A percentile compares a stretch with the other conserved stretches of the same genome.
Evolutionary conservation across 2,113 vertebrate species (phyloP).

Genomic region (Microtus oregoni): DNA sequence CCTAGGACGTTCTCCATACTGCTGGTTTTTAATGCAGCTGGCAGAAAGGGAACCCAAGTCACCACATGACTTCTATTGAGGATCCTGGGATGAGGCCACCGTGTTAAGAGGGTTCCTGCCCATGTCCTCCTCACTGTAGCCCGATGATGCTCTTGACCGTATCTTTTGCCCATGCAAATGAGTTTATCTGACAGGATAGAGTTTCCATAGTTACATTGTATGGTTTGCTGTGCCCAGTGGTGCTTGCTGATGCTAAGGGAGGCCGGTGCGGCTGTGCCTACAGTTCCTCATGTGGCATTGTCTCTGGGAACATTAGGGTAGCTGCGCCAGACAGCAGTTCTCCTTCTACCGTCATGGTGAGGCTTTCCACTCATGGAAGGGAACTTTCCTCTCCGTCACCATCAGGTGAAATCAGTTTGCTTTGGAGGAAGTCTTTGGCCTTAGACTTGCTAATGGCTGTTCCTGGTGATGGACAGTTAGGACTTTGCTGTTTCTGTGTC

Average conservation of each 20-base stretch:
- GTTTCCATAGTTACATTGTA: background rate
- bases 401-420: background rate
- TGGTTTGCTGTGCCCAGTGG: background rate
- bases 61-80: too few species aligned
- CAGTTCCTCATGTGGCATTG: background rate
- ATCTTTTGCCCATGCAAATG: background rate
- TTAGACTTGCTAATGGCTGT: background rate
- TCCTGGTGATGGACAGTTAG: background rate
- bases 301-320: background rate
- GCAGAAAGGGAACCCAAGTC: background rate
- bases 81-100: background rate
- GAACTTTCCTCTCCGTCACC: background rate
- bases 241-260: too few species aligned
- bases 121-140: background rate
- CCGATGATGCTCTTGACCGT: fast-evolving
- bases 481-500: background rate
- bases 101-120: too few species aligned
- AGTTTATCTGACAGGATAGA: background rate
- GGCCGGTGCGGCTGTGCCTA: background rate
- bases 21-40: background rate
- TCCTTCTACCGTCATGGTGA: background rate
- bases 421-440: background rate
- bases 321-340: background rate
- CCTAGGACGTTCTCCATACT: fast-evolving
- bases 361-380: background rate